These are phyloP conservation scores for Percopsis transmontana DNA, from an alignment of 2,113 vertebrate species.

Conservation along the genomic window DNA sequence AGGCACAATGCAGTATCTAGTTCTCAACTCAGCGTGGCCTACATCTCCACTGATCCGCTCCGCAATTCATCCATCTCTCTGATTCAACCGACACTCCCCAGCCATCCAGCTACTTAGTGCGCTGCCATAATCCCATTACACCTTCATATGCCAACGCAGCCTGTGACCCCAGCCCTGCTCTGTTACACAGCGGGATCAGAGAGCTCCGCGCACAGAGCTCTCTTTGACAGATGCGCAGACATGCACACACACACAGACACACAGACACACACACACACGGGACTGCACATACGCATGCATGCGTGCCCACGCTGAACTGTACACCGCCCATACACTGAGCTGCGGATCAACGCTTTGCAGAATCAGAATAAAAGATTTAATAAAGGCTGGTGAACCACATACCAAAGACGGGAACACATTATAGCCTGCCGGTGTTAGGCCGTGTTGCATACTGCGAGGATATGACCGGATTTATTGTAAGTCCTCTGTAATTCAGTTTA, in stretches of 20 bases:
- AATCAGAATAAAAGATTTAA: background rate
- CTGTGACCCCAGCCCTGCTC: background rate
- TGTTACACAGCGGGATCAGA: conserved; percentile 9
- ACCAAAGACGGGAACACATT: no score
- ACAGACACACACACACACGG: conserved; percentile 12
- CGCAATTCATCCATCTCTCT: background rate
- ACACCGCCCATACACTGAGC: background rate
- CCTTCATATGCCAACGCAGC: background rate
- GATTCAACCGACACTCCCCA: background rate
- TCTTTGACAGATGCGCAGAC: background rate
- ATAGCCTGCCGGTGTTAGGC: no score
- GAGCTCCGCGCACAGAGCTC: background rate
- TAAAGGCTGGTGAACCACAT: no score
- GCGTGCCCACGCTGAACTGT: background rate
- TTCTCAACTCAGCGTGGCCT: background rate
- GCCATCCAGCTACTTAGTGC: background rate
- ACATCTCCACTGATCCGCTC: background rate
- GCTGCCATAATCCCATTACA: conserved; percentile 12
- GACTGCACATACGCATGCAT: background rate
- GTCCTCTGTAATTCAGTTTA: no score
- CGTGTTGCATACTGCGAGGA: no score
- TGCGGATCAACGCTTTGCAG: background rate
- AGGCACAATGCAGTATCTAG: background rate
- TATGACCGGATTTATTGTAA: no score
- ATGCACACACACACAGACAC: conserved; percentile 11